Evolutionary conservation across 2,797 vertebrate genomes (phyloP).

Genomic region (Cichlasoma orientale): DNA sequence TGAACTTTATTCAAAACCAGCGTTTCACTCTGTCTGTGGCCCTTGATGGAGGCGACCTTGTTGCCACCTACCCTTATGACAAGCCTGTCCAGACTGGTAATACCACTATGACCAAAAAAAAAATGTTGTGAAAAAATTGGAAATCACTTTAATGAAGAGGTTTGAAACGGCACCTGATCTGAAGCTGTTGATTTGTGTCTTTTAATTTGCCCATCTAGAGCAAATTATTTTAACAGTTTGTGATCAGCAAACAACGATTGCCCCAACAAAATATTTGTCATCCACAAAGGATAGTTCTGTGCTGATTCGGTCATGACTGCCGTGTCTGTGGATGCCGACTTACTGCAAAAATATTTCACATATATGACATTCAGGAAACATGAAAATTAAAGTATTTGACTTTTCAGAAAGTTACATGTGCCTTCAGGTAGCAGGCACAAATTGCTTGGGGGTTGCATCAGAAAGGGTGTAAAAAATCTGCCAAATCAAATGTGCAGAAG

Average conservation of each 20-base stretch:
- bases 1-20: conserved; percentile 89
- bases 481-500: no score
- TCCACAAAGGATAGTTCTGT: neutral
- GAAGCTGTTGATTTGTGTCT: no score
- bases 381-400: neutral
- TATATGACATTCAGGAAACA: neutral
- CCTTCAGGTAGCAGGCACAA: neutral
- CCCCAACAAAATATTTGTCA: no score
- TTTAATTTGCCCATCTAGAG: no score
- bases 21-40: conserved; percentile 92
- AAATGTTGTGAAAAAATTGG: neutral
- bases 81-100: conserved; percentile 92
- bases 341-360: neutral
- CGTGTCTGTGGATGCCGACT: neutral
- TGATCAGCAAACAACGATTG: no score
- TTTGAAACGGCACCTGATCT: no score
- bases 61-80: conserved; percentile 94
- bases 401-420: neutral
- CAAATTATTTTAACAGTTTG: no score
- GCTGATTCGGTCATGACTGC: neutral
- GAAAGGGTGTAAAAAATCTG: no score
- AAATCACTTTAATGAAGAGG: neutral
- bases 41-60: conserved; percentile 92
- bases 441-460: neutral
- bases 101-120: neutral